A percentile compares a stretch with the other conserved stretches of the same genome.
These are phyloP conservation scores for Chlorospingus flavigularis DNA, from an alignment of 2,797 vertebrate species.

Conservation along the genomic window DNA sequence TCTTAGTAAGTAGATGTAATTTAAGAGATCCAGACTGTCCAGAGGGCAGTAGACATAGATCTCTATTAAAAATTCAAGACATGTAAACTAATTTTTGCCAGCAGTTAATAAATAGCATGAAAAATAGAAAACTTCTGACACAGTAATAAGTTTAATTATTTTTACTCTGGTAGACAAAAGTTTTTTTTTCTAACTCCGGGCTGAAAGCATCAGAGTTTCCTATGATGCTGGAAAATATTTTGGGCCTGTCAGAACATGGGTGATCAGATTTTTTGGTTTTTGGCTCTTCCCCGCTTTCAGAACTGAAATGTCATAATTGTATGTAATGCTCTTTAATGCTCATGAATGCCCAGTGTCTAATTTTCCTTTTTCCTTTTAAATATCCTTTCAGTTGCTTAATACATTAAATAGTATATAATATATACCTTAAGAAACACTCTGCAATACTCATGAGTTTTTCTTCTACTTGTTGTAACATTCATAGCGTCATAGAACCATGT, in stretches of 20 bases:
- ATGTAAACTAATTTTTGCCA: slow-evolving; percentile 2
- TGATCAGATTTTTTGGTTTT: not conserved
- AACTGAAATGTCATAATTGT: not conserved
- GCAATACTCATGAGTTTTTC: not conserved
- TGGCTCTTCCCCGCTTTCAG: rapidly evolving
- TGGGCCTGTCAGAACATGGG: not conserved
- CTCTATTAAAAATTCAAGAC: slow-evolving; percentile 1
- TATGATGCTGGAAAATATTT: not conserved
- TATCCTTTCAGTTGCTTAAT: not conserved
- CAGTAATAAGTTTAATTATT: not conserved
- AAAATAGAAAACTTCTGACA: slow-evolving; percentile 6
- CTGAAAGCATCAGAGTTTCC: not conserved
- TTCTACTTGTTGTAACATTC: not conserved
- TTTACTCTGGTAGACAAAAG: not conserved
- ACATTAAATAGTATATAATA: not conserved
- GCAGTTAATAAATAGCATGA: slow-evolving; percentile 20
- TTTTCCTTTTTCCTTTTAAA: not conserved
- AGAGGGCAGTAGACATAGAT: not conserved
- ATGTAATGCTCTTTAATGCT: not conserved
- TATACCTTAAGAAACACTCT: not conserved
- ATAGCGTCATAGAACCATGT: not conserved
- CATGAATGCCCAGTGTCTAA: not conserved
- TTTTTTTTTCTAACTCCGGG: not conserved
- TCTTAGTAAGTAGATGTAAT: slow-evolving; percentile 35
- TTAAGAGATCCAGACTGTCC: not conserved